Evolutionary conservation across 2,797 vertebrate genomes (phyloP), one percentile per base, ranked within the genome.

Genomic region (Saguinus oedipus): DNA sequence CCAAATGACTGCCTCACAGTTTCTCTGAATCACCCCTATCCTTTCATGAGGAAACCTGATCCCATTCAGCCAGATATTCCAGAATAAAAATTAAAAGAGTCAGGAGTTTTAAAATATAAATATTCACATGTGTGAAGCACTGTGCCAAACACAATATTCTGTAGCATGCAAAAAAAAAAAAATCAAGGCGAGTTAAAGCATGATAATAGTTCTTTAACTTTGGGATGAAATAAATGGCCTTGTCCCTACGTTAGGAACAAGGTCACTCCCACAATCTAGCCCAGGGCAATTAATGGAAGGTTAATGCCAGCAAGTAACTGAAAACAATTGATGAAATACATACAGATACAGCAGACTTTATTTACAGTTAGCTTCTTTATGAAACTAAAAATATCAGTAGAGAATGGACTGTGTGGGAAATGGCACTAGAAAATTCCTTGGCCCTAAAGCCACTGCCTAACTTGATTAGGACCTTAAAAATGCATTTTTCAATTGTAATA

Each of bases 331-430:
- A 15, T 74, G 39, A 79, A 84, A 75, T 87, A 42, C 27, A 83
- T 53, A 50, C 46, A 70, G 50, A 59, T 59, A 90, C 4, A 68
- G 30, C 30, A 74, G 26, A 70, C 53, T 75, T 94, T 44, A 86
- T 87, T 78, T 81, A 84, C 83, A 88, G 57, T 96, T 78, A 79
- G 10, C 15, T 80, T 70, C 36, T 82, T 76, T n/a, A 72, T 85
- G 33, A 92, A 90, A 88, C 30, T 91, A 36, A 84, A 88, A 96
- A 53, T 80, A 88, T 26, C 42, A 26, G 14, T 39, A n/a, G n/a
- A 74, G 33, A 85, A 64, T 76, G 7, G 22, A 26, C 42, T 79
- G 19, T 75, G 14, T 17, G 14, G 36, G 36, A 86, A 30, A 64
- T 50, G 36, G 11, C 14, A 22, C 53, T 48, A 61, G 36, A 80